Conservation (phyloP, 2,113 vertebrate genomes). For the Irena cyanogastra region DNA sequence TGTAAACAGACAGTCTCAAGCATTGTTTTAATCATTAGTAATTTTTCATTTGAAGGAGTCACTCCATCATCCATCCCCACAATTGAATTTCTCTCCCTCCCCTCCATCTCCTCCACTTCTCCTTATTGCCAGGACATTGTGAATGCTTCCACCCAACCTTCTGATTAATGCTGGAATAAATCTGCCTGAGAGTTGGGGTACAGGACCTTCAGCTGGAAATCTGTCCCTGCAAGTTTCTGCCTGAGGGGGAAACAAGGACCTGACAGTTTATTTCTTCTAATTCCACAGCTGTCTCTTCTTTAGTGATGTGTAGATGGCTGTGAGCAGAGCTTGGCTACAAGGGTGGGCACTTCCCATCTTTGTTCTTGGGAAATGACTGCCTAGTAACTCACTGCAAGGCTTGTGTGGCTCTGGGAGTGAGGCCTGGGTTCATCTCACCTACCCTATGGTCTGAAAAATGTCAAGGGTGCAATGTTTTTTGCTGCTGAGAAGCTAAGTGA, state of each 20-base stretch:
- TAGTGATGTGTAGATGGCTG: neutral
- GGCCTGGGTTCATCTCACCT: neutral
- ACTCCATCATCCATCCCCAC: constrained; percentile 56
- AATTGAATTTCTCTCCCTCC: constrained; percentile 17
- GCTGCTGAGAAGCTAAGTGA: neutral
- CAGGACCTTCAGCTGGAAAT: neutral
- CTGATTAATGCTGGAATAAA: constrained; percentile 13
- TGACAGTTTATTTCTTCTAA: neutral
- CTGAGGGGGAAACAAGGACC: neutral
- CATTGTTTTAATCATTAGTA: constrained; percentile 54
- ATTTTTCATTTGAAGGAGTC: constrained; percentile 55
- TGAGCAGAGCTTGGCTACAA: neutral
- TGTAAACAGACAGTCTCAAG: constrained; percentile 44
- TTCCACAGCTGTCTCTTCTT: neutral
- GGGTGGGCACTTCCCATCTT: neutral
- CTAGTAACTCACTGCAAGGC: neutral
- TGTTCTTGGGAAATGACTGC: neutral
- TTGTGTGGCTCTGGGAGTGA: neutral
- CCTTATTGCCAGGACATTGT: neutral
- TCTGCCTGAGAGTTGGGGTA: neutral
- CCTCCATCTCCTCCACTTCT: neutral
- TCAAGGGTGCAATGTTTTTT: neutral
- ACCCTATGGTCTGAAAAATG: neutral
- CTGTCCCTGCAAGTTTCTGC: neutral
- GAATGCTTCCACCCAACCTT: neutral